Base-by-base conservation (phyloP, 2,888 invertebrate genomes). In the Rhingia campestris region DNA sequence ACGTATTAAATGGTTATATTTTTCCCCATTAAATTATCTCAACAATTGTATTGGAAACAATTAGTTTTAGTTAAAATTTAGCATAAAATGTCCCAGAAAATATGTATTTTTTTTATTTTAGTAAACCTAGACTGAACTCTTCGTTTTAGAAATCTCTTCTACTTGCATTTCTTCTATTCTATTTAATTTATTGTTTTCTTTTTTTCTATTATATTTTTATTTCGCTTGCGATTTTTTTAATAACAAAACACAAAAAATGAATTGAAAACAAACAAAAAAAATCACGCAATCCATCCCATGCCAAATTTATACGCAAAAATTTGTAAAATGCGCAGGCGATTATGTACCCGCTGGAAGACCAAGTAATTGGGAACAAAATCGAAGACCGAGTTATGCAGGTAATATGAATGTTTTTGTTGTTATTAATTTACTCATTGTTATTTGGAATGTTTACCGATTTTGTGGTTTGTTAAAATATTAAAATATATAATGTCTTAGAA, bases 291-390 rank as follows among this genome's bases (percentile, higher is more conserved):
- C 39, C 61, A 41, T 56, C 70, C 69, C 45, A 56, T 70, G 64
- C 64, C 70, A 41, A 53, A 70, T 70, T 69, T 69, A 47, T 72
- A 70, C 70, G 54, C 47, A 73, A 51, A 22, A 67, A 67, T 67
- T 72, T 45, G 22, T 54, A 32, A 66, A 76, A 49, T 64, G 63
- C 32, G 77, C 69, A 91, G 91, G 89, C 86, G 92, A 91, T 88
- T 92, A 92, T 87, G 93, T 93, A 80, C 94, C 97, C 86, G 97
- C 97, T 79, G 97, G 97, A 43, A 94, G 95, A 88, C 97, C 97
- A 64, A 96, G 97, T 88, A 95, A 96, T 92, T 96, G 96, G 95
- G 95, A 95, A 91, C 96, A 95, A 82, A 93, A 93, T 86, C 93
- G 94, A 87, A 93, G 94, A 89, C 93, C 93, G 58, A 94, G 94